These are phyloP conservation scores for Xestia rhomboidea DNA, from an alignment of 2,888 invertebrate species.

Conservation along the genomic window DNA sequence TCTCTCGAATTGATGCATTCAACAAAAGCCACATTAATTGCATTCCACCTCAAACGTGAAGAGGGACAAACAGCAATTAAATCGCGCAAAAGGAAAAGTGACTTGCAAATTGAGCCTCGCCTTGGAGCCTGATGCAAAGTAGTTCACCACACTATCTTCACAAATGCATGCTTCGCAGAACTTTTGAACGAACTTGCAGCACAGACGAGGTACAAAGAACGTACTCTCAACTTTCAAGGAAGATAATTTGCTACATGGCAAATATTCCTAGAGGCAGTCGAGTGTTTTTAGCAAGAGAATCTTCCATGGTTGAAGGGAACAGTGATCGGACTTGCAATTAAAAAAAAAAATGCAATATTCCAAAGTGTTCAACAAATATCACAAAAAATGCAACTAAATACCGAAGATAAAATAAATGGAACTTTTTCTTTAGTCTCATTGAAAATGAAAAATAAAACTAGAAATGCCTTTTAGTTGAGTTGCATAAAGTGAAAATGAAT, in stretches of 20 bases:
- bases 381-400: not conserved
- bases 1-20: constrained; percentile 17
- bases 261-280: constrained; percentile 35
- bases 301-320: not conserved
- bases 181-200: constrained; percentile 55
- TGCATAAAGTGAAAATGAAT: constrained; percentile 56
- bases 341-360: not conserved
- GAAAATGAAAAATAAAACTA: not conserved
- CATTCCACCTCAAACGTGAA: constrained; percentile 40
- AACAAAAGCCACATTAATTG: constrained; percentile 46
- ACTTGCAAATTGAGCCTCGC: constrained; percentile 68
- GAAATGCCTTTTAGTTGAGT: constrained; percentile 15
- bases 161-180: constrained; percentile 68
- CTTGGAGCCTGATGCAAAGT: constrained; percentile 67
- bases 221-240: constrained; percentile 40
- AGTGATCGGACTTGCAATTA: not conserved
- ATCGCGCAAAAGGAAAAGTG: constrained; percentile 60
- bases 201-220: constrained; percentile 47
- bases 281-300: not conserved
- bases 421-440: not conserved
- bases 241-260: constrained; percentile 44
- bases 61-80: constrained; percentile 59
- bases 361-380: no score
- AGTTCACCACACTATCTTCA: constrained; percentile 70
- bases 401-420: not conserved